Base-by-base conservation (phyloP, 2,113 vertebrate species). In the Eublepharis macularius region DNA sequence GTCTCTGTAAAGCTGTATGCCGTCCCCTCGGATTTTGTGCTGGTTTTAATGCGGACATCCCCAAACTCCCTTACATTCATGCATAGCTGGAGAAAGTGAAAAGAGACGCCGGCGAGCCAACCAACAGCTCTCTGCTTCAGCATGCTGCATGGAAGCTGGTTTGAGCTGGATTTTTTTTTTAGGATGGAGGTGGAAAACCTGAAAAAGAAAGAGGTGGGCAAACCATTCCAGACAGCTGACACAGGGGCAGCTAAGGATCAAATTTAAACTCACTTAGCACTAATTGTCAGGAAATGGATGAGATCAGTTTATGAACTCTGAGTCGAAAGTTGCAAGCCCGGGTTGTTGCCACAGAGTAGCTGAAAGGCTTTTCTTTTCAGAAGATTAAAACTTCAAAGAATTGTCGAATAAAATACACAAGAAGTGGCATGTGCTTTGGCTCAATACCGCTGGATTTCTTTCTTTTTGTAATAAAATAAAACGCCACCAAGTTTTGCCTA, bases 341-440 rank as follows among this genome's bases (percentile, higher is more conserved):
- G 91, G 90, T 91, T 93, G 89, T 94, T 93, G 90, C 93, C 94
- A 92, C 88, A 90, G 93, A 95, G 92, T 87, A 94, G 92, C 94
- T 95, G 89, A 95, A 93, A 92, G 72, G 94, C 92, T 95, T 95
- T 95, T 92, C 93, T 90, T 94, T 91, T 47, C 21, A 87, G 92
- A 94, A 95, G 94, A 95, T 95, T 95, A 95, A 80, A 94, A 95
- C 94, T 95, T 95, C 94, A 95, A 95, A 95, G 94, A 94, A 94
- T 88, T 76, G 82, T 76, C 90, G 92, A 93, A 89, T 92, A 88
- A 94, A 88, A 95, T 92, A 93, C 92, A 89, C 94, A 93, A 92
- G 88, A 93, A 90, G 77, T 90, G 91, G 93, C 92, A 78, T 88
- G 86, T 91, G 94, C 91, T 93, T 94, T 92, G 85, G 68, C 91